A percentile compares a stretch with the other conserved stretches of the same genome.
Conservation (phyloP, 2,888 invertebrate genomes). For the Harpalus rubripes region DNA sequence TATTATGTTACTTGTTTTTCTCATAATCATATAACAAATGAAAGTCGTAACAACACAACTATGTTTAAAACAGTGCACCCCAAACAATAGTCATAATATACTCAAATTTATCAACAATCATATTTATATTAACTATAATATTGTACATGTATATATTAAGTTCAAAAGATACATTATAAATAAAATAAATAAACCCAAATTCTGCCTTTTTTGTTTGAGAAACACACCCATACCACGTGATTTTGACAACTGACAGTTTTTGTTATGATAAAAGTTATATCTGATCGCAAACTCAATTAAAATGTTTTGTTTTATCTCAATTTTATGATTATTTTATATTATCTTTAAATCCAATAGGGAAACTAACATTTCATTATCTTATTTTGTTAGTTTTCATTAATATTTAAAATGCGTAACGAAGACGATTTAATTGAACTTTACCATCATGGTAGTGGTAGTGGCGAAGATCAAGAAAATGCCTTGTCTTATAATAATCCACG, state of each 20-base stretch:
- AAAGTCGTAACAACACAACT: not conserved
- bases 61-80: not conserved
- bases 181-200: too few species aligned
- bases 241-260: conserved; percentile 50
- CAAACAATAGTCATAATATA: not conserved
- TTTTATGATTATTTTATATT: not conserved
- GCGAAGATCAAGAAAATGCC: conserved; percentile 25
- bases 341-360: too few species aligned
- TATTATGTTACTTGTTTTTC: too few species aligned
- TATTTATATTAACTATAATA: too few species aligned
- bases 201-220: not conserved
- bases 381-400: too few species aligned
- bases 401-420: conserved; percentile 16
- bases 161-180: too few species aligned
- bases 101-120: too few species aligned
- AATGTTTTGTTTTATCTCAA: conserved; percentile 15
- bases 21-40: not conserved
- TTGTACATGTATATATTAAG: too few species aligned
- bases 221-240: conserved; percentile 16
- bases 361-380: too few species aligned
- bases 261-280: conserved; percentile 10
- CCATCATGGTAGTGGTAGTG: conserved; percentile 26
- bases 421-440: conserved; percentile 57
- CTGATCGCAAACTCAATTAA: not conserved
- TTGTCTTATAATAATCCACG: conserved; percentile 8